Percentiles rank a stretch among this genome's conserved stretches.
phyloP scores from a whole-genome alignment of 2,888 invertebrate genomes.

The Drosophila fulvimacula region DNA sequence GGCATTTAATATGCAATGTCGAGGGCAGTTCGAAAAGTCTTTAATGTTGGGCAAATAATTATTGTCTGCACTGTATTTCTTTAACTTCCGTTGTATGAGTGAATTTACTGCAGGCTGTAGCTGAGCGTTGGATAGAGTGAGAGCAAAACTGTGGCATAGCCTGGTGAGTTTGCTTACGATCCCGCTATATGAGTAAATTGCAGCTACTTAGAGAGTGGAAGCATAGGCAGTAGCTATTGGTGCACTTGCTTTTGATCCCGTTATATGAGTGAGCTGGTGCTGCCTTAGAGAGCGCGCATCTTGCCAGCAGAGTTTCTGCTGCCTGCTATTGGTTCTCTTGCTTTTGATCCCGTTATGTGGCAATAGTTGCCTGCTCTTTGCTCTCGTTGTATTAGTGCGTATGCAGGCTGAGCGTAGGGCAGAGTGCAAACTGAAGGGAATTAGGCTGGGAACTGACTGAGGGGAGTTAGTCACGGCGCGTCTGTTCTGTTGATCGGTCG shows the following conservation, averaged over 20 bases:
- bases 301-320: background rate
- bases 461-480: slow-evolving; percentile 2
- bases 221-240: background rate
- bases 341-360: background rate
- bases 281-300: background rate
- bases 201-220: too few species aligned
- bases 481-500: slow-evolving; percentile 3
- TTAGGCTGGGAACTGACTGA: background rate
- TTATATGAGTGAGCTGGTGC: background rate
- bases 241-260: background rate
- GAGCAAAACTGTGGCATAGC: too few species aligned
- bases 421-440: background rate
- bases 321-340: background rate
- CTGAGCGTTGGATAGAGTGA: too few species aligned
- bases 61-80: background rate
- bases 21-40: slow-evolving; percentile 27
- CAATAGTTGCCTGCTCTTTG: background rate
- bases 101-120: too few species aligned
- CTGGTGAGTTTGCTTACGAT: too few species aligned
- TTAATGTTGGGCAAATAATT: background rate
- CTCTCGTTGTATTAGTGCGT: background rate
- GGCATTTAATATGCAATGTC: slow-evolving; percentile 58
- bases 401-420: background rate
- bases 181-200: slow-evolving; percentile 1
- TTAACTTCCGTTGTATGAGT: background rate